Percentiles rank a stretch among this genome's conserved stretches.
Conservation (phyloP, 2,888 invertebrate genomes). For the Pardosa pseudoannulata region DNA sequence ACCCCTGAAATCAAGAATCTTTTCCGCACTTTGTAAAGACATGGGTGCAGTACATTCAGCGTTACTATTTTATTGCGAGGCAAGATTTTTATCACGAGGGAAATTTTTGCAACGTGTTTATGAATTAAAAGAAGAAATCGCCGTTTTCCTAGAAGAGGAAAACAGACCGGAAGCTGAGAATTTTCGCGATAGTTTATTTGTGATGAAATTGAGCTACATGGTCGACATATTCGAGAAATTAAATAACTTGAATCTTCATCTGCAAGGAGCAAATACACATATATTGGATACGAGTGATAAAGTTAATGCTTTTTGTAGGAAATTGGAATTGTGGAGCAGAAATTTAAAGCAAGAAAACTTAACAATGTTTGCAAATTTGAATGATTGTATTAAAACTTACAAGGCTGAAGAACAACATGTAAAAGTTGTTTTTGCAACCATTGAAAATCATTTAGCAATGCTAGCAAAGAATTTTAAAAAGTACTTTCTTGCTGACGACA, state of each 20-base stretch:
- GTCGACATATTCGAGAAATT: slow-evolving; percentile 56
- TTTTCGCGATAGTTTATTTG: slow-evolving; percentile 56
- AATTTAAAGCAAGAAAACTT: slow-evolving; percentile 45
- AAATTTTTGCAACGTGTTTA: slow-evolving; percentile 3
- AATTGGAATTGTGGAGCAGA: slow-evolving; percentile 57
- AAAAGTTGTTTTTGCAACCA: slow-evolving; percentile 19
- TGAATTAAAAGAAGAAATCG: slow-evolving; percentile 23
- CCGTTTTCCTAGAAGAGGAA: slow-evolving; percentile 41
- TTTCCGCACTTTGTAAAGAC: slow-evolving; percentile 7
- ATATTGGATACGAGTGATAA: slow-evolving; percentile 54
- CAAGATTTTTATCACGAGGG: not conserved
- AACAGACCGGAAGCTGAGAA: slow-evolving; percentile 48
- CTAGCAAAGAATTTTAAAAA: too few species aligned
- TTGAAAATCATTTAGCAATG: slow-evolving; percentile 35
- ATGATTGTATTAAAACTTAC: slow-evolving; percentile 21
- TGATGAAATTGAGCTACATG: slow-evolving; percentile 54
- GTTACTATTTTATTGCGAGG: slow-evolving; percentile 15
- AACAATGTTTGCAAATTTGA: slow-evolving; percentile 42
- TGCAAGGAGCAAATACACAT: slow-evolving; percentile 46
- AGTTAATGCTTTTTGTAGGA: slow-evolving; percentile 43
- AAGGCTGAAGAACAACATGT: slow-evolving; percentile 16
- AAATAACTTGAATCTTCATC: slow-evolving; percentile 51
- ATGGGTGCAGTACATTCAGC: slow-evolving; percentile 1
- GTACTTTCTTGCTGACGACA: too few species aligned
- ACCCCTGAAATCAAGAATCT: slow-evolving; percentile 1